Base-by-base conservation (phyloP, 2,797 vertebrate species). In the Acomys russatus region DNA sequence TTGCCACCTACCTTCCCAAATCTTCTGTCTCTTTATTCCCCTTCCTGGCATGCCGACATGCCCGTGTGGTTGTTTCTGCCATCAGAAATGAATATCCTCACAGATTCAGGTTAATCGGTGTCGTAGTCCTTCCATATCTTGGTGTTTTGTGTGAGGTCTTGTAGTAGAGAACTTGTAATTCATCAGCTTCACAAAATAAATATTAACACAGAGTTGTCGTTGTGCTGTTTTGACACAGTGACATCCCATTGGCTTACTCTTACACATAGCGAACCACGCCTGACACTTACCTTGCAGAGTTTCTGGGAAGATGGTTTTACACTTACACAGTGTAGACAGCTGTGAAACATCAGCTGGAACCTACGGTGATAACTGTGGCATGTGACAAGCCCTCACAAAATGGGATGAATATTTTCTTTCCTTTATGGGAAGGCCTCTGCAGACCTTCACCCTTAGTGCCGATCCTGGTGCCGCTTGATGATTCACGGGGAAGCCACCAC, bases 321-420 rank as follows among this genome's bases (percentile, higher is more conserved):
- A 92, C 54, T 91, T 78, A 87, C 96, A 80, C 28, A 94, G n/a
- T 54, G 77, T 76, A 94, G 96, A 90, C n/a, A 76, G 80, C 44
- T 88, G 71, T 64, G 97, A 95, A 28, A 33, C 4, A 63, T 90
- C 96, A 92, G 49, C 76, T 1, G 51, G 59, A 96, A 92, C 66
- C 51, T 22, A 68, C 35, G 80, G 90, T 86, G 90, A 20, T 61
- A 68, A 86, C 70, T 68, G 33, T 76, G 66, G 64, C 74, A 44
- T 95, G 93, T 95, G 93, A 93, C 98, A 98, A 97, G 33, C 68
- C 64, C 94, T 87, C 77, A 82, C 95, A 94, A 96, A 90, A 91
- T 93, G 88, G 96, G 97, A 84, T 97, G 79, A 98, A 96, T 97
- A 92, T 94, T 97, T 98, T 96, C 64, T 96, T 97, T 92, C 94